Conservation (phyloP, 2,797 vertebrate genomes). For the Phataginus tricuspis region DNA sequence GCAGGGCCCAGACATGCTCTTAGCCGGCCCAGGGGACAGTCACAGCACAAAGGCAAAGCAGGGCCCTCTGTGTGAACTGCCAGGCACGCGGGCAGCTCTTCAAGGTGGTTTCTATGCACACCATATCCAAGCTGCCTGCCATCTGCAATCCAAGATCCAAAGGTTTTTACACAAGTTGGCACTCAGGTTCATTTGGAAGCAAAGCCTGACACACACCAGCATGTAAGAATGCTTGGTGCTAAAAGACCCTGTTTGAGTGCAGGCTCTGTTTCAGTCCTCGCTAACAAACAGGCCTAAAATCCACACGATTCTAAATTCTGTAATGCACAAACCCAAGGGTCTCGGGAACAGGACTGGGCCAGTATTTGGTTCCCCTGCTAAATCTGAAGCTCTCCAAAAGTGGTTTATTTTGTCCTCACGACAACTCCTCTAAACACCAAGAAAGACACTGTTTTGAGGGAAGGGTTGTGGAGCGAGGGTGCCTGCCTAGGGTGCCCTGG, state of each 20-base stretch:
- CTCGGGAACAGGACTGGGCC: neutral
- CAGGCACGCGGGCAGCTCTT: neutral
- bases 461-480: neutral
- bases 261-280: neutral
- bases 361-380: neutral
- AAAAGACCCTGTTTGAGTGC: neutral
- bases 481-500: neutral
- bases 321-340: neutral
- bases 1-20: neutral
- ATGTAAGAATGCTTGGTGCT: neutral
- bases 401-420: neutral
- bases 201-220: neutral
- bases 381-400: neutral
- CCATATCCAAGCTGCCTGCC: neutral
- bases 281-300: neutral
- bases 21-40: neutral
- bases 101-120: neutral
- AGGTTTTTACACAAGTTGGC: neutral
- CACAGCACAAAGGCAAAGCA: neutral
- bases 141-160: neutral
- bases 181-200: neutral
- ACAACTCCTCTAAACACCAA: neutral
- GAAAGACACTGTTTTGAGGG: neutral
- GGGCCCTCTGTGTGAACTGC: neutral
- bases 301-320: neutral